Conservation (phyloP, 2,797 vertebrate species). For the Mallotus villosus region DNA sequence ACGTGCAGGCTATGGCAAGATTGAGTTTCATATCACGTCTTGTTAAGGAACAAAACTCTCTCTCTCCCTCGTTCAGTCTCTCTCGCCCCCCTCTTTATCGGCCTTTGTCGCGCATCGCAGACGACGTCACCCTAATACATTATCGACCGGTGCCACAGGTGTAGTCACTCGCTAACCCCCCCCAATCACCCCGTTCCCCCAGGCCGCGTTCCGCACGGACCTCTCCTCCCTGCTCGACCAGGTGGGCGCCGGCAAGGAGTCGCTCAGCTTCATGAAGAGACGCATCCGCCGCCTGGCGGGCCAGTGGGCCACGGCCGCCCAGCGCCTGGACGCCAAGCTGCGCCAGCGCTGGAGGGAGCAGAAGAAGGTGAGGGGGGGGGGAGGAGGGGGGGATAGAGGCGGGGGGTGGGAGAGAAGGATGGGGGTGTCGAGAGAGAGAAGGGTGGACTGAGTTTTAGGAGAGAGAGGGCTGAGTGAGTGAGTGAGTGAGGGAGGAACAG, state of each 20-base stretch:
- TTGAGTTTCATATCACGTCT: no score
- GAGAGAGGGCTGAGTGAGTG: no score
- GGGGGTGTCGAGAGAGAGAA: conserved; percentile 19
- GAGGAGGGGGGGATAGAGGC: conserved; percentile 1
- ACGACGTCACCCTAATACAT: no score
- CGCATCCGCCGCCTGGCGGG: conserved; percentile 80
- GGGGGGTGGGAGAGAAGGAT: conserved; percentile 20
- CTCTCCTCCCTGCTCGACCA: no score
- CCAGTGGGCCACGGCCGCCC: conserved; percentile 85
- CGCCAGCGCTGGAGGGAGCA: conserved; percentile 77
- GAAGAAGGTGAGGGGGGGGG: conserved; percentile 77
- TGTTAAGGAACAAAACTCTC: no score
- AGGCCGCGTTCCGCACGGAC: no score
- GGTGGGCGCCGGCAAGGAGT: conserved; percentile 82
- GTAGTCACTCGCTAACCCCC: background rate
- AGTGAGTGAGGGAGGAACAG: no score
- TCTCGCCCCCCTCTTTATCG: background rate
- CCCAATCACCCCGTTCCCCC: no score
- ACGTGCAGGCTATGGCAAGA: no score
- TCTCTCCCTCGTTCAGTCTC: background rate
- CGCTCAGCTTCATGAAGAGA: conserved; percentile 94
- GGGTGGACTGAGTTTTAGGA: no score
- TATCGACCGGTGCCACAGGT: background rate
- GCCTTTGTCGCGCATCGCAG: background rate
- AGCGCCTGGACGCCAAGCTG: conserved; percentile 79